Conservation (phyloP, 2,888 invertebrate genomes). For the Psococerastis gibbosa region DNA sequence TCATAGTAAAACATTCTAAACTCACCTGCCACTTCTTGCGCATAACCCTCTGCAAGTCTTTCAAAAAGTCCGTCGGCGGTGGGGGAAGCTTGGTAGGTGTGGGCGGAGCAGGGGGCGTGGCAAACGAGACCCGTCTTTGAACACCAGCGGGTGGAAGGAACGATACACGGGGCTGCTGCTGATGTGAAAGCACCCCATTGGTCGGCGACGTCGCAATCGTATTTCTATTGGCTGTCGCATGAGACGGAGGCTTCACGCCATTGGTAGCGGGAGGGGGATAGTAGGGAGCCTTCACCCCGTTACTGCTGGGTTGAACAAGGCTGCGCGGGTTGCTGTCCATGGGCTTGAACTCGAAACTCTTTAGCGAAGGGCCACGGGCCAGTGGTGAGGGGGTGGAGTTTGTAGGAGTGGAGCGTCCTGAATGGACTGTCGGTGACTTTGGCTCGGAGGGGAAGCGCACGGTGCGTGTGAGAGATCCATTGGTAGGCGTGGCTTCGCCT, state of each 20-base stretch:
- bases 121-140: conserved; percentile 2
- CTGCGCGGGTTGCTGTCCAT: conserved; percentile 18
- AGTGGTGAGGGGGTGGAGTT: conserved; percentile 28
- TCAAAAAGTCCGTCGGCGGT: conserved; percentile 57
- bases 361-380: conserved; percentile 12
- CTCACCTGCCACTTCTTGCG: conserved; percentile 45
- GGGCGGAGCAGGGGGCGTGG: conserved; percentile 20
- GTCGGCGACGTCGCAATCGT: too few relatives aligned
- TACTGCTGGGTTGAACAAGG: conserved; percentile 11
- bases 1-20: not conserved
- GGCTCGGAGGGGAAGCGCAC: conserved; percentile 8
- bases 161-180: too few relatives aligned
- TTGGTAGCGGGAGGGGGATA: conserved; percentile 24
- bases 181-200: too few relatives aligned
- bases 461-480: conserved; percentile 8
- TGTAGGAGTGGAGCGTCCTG: conserved; percentile 26
- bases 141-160: conserved; percentile 12
- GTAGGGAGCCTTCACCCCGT: conserved; percentile 21
- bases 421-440: conserved; percentile 23
- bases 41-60: conserved; percentile 81
- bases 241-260: too few relatives aligned
- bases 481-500: conserved; percentile 1
- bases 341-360: conserved; percentile 22
- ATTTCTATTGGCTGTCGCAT: too few relatives aligned
- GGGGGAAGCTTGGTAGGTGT: conserved; percentile 15